A percentile compares a stretch with the other conserved stretches of the same genome.
phyloP scores from a whole-genome alignment of 2,797 vertebrate species.

The Sciurus carolinensis region DNA sequence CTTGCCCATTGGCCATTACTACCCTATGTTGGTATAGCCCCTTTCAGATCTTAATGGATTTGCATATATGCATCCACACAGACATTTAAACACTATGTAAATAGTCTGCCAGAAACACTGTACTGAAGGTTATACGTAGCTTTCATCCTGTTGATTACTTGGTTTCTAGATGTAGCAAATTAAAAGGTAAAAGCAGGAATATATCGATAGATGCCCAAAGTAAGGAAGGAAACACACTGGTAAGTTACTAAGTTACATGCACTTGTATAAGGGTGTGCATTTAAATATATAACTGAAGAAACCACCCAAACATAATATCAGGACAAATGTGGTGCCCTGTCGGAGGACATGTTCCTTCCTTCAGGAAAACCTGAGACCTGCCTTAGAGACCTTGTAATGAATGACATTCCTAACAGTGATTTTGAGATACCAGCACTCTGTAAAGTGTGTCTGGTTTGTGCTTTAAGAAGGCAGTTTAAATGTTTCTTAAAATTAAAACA shows the following conservation, averaged over 20 bases:
- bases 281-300: not conserved
- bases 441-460: not conserved
- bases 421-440: not conserved
- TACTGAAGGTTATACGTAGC: not conserved
- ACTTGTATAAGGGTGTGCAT: accelerated
- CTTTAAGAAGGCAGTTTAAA: not conserved
- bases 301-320: not conserved
- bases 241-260: not conserved
- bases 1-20: too few species aligned
- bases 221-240: not conserved
- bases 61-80: too few species aligned
- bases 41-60: too few species aligned
- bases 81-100: too few species aligned
- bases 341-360: not conserved
- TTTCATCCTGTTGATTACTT: not conserved
- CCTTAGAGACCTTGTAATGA: not conserved
- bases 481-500: not conserved
- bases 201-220: not conserved
- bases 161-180: not conserved
- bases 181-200: not conserved
- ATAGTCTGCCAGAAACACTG: too few species aligned
- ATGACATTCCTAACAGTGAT: not conserved
- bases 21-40: too few species aligned
- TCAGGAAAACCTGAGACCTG: not conserved
- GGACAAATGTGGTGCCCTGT: not conserved